Evolutionary conservation across 2,888 invertebrate genomes (phyloP), one percentile per base, ranked within the genome.

Genomic region (Spialia ferax): DNA sequence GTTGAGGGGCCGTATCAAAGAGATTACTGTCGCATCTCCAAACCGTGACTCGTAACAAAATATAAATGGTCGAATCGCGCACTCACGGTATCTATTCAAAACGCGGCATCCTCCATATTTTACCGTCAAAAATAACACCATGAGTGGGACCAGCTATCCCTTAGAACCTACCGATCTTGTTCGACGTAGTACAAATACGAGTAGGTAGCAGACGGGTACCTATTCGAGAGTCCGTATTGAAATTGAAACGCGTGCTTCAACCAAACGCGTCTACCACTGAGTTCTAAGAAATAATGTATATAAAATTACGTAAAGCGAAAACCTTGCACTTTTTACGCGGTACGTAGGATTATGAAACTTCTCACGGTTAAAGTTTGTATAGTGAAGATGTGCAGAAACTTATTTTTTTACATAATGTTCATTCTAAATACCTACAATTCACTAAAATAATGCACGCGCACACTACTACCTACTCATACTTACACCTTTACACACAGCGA

Each of bases 71-170:
- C 22, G 54, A 60, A 45, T 55, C 60, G 32, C 42, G 11, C 60
- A 55, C 65, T 60, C n/a, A 55, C 22, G 22, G 32, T 54, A 61
- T 67, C 61, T 45, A 67, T 67, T 67, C 66, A 55, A 60, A 52
- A 32, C 32, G 54, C 22, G 60, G 10, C 65, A 65, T 45, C 61
- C 65, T 52, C 29, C 32, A 61, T 67, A 61, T 67, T 67, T 61
- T 45, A 55, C 42, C 66, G 66, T 45, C 60, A 66, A 42, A 60
- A 60, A 59, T 66, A 55, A 23, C 48, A 54, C 61, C 61, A 57
- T 61, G 20, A 20, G 20, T 4, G 42, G 42, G 61, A 55, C 61
- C 66, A 66, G 35, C 20, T 20, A 59, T 66, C 60, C 66, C 45
- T 66, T 60, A 54, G 42, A 45, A 66, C 52, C 59, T 52, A 65